Conservation (phyloP, 2,888 invertebrate species). For the Pristionchus japonicus region DNA sequence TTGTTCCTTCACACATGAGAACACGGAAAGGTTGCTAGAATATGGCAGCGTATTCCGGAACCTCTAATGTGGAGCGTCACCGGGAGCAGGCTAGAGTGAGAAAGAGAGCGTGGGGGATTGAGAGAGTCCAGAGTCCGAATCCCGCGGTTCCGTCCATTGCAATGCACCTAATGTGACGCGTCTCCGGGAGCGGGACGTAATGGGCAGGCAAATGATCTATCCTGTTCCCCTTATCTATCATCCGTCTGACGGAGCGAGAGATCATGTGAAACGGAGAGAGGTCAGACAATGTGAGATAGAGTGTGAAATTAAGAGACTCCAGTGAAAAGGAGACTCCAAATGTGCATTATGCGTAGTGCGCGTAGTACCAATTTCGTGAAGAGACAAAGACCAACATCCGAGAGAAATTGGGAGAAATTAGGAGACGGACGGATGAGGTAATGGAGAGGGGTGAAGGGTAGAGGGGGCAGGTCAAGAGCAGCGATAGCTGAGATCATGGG, state of each 20-base stretch:
- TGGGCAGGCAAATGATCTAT: not conserved
- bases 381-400: slow-evolving; percentile 7
- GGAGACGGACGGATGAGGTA: not conserved
- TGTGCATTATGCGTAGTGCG: slow-evolving; percentile 41
- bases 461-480: not conserved
- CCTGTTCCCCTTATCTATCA: not conserved
- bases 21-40: too few relatives aligned
- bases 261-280: not conserved
- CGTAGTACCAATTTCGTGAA: slow-evolving; percentile 56
- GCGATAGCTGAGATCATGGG: too few relatives aligned
- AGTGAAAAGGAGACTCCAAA: not conserved
- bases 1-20: too few relatives aligned
- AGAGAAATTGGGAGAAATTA: slow-evolving; percentile 45
- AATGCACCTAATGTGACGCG: not conserved
- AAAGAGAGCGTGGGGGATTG: too few relatives aligned
- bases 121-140: too few relatives aligned
- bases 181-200: not conserved
- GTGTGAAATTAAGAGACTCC: not conserved
- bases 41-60: too few relatives aligned
- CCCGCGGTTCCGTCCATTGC: too few relatives aligned
- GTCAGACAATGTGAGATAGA: not conserved
- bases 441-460: not conserved
- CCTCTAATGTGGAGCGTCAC: too few relatives aligned
- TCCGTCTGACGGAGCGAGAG: not conserved
- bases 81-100: too few relatives aligned